Evolutionary conservation across 2,888 invertebrate genomes (phyloP), one percentile per base, ranked within the genome.

Genomic region (Ceraclea dissimilis): DNA sequence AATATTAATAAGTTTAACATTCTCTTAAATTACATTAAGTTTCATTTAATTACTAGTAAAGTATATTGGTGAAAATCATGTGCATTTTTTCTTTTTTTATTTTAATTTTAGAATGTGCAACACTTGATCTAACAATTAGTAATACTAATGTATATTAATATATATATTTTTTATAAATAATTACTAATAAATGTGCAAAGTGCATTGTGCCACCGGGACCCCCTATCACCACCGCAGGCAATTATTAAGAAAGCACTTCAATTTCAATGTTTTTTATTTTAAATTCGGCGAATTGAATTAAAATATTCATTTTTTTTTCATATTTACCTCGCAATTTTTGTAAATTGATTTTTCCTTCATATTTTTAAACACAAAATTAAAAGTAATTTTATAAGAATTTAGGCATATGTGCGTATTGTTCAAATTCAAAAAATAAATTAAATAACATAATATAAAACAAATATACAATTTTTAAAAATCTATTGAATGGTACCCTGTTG

Each of bases 171-270:
- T 11, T n/a, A 26, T 26, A 26, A 6, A 10, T 26, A 6, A 6
- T 26, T 26, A 26, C 10, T 26, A 26, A 26, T 26, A 26, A 26
- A 26, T 58, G 62, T 62, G 60, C 62, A 53, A 62, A 56, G 60
- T 60, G 60, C 60, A 57, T 62, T 62, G 62, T 62, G 62, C 62
- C 56, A 60, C 62, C 59, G 62, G 62, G 60, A 54, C 18, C 54
- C 57, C 58, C 47, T 57, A 56, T 47, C 54, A 22, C 47, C 22
- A 22, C 33, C 34, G 16, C 39, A 39, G 39, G 16, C 34, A 13
- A 22, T 51, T 54, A 39, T 52, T 43, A 53, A 53, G 48, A 48
- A 53, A 53, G 53, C 53, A 53, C 53, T 53, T 53, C 19, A 16
- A 39, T 39, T 39, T 39, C 39, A 26, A 26, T 26, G 10, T 26